A percentile compares a stretch with the other conserved stretches of the same genome.
Evolutionary conservation across 2,113 vertebrate genomes (phyloP).

Genomic region (Zapornia atra): DNA sequence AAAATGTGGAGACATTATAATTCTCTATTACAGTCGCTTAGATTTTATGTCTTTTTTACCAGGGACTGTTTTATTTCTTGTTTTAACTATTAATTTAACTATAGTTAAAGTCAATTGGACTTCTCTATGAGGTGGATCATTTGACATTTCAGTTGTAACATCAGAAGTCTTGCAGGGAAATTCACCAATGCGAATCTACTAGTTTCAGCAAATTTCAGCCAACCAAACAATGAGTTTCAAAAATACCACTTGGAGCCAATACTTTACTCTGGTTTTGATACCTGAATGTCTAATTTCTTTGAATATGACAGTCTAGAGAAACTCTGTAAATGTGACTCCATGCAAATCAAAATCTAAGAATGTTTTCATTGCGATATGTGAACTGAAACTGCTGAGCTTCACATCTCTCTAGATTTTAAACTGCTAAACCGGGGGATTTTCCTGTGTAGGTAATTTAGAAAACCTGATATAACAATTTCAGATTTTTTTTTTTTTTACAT

Average conservation of each 20-base stretch:
- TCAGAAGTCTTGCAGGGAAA: conserved; percentile 7
- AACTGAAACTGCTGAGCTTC: conserved; percentile 64
- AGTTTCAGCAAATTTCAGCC: conserved; percentile 22
- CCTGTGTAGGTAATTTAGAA: not conserved
- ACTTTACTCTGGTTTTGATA: conserved; percentile 12
- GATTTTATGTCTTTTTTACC: conserved; percentile 25
- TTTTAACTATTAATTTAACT: conserved; percentile 30
- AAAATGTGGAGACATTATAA: conserved; percentile 4
- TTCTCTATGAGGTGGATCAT: not conserved
- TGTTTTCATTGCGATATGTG: conserved; percentile 28
- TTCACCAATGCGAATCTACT: not conserved
- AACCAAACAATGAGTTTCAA: conserved; percentile 5
- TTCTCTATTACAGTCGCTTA: conserved; percentile 2
- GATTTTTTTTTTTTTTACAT: not conserved
- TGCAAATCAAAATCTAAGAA: conserved; percentile 61
- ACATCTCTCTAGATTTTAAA: conserved; percentile 42
- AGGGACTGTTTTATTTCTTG: conserved; percentile 23
- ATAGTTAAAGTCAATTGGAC: not conserved
- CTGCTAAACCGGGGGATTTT: not conserved
- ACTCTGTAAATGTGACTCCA: conserved; percentile 23
- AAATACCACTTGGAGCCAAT: not conserved
- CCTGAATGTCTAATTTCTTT: not conserved
- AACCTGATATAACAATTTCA: not conserved
- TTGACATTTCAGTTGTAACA: conserved; percentile 23
- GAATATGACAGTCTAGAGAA: conserved; percentile 26